These are phyloP conservation scores for Phania funesta DNA, from an alignment of 2,888 invertebrate species.

Conservation along the genomic window DNA sequence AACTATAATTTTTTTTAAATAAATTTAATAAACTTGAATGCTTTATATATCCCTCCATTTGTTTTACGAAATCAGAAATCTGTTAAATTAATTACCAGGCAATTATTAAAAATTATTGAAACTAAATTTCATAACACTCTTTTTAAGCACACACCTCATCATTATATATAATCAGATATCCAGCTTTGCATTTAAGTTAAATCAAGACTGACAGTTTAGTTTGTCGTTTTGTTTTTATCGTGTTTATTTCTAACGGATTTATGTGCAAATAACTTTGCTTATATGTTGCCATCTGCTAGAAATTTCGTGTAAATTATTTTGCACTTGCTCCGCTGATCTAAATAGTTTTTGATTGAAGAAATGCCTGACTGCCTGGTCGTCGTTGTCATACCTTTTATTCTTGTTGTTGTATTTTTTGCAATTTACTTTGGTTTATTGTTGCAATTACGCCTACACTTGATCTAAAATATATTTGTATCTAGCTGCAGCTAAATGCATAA, in stretches of 20 bases:
- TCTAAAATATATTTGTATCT: constrained; percentile 52
- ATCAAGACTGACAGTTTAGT: constrained; percentile 61
- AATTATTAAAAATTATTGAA: constrained; percentile 52
- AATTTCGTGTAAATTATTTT: constrained; percentile 74
- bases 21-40: no score
- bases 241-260: constrained; percentile 34
- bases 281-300: constrained; percentile 40
- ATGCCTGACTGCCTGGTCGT: constrained; percentile 34
- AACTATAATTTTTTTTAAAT: no score
- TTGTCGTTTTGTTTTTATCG: constrained; percentile 9
- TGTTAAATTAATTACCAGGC: constrained; percentile 30
- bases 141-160: constrained; percentile 31
- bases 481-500: constrained; percentile 34
- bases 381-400: constrained; percentile 27
- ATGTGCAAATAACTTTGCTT: constrained; percentile 34
- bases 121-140: constrained; percentile 38
- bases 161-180: background rate
- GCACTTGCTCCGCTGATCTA: constrained; percentile 79
- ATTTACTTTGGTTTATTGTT: constrained; percentile 47
- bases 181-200: constrained; percentile 50
- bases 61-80: background rate
- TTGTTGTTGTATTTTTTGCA: constrained; percentile 42
- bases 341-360: constrained; percentile 70
- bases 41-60: no score
- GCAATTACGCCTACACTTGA: constrained; percentile 70